phyloP scores from a whole-genome alignment of 2,888 invertebrate species.

The Drosophila setosimentum region DNA sequence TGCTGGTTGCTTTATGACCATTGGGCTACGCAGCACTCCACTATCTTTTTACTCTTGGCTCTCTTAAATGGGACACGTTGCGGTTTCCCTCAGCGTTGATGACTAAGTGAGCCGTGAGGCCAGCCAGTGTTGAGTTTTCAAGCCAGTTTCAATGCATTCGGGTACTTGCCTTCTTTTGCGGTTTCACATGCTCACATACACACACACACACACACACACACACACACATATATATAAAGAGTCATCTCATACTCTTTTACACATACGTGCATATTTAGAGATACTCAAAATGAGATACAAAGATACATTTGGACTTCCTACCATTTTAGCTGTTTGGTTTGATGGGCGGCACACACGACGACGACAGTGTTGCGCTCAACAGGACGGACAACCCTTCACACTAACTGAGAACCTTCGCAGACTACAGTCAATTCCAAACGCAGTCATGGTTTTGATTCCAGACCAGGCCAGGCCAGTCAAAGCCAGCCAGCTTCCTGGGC shows the following conservation, averaged over 20 bases:
- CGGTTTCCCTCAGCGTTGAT: slow-evolving; percentile 76
- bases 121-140: slow-evolving; percentile 50
- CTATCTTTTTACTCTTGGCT: slow-evolving; percentile 60
- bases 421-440: slow-evolving; percentile 19
- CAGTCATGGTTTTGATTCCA: slow-evolving; percentile 32
- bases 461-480: slow-evolving; percentile 3
- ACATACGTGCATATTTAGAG: slow-evolving; percentile 74
- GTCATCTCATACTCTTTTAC: slow-evolving; percentile 22
- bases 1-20: slow-evolving; percentile 70
- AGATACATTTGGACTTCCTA: slow-evolving; percentile 79
- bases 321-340: slow-evolving; percentile 71
- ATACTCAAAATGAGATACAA: slow-evolving; percentile 79
- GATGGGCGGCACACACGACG: slow-evolving; percentile 72
- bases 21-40: slow-evolving; percentile 62
- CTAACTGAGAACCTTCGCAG: slow-evolving; percentile 32
- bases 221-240: slow-evolving; percentile 23
- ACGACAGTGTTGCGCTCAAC: slow-evolving; percentile 35
- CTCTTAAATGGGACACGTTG: slow-evolving; percentile 78
- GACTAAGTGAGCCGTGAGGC: slow-evolving; percentile 71
- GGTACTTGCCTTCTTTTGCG: slow-evolving; percentile 66
- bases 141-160: slow-evolving; percentile 72
- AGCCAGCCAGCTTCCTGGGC: slow-evolving; percentile 41
- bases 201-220: slow-evolving; percentile 25
- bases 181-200: slow-evolving; percentile 51
- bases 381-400: slow-evolving; percentile 51